These are phyloP conservation scores for Chrysemys picta DNA, from an alignment of 2,113 vertebrate species.

Conservation along the genomic window DNA sequence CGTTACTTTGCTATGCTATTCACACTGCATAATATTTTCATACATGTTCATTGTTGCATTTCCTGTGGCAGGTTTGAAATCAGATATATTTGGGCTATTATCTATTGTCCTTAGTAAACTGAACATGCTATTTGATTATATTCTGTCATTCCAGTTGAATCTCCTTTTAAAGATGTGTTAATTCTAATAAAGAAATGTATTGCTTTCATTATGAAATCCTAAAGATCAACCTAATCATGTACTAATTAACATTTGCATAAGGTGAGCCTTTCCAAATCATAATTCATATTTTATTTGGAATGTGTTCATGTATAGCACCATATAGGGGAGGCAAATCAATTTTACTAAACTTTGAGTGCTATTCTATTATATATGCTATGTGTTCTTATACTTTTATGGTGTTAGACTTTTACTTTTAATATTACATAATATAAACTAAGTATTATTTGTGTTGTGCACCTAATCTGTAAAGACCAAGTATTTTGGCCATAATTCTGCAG, in stretches of 20 bases:
- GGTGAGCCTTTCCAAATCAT: background rate
- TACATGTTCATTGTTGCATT: background rate
- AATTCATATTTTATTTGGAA: conserved; percentile 1
- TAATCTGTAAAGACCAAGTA: background rate
- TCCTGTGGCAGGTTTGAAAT: conserved; percentile 30
- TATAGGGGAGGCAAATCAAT: background rate
- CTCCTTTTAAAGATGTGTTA: background rate
- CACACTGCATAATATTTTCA: background rate
- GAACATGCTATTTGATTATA: conserved; percentile 14
- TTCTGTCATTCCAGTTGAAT: background rate
- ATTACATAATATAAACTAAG: background rate
- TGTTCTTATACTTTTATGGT: background rate
- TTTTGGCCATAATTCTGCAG: background rate
- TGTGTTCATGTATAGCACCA: background rate
- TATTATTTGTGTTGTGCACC: background rate
- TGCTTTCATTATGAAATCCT: background rate
- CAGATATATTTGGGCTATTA: background rate
- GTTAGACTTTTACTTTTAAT: background rate
- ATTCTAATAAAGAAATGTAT: background rate
- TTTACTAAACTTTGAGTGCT: background rate
- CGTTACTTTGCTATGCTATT: background rate
- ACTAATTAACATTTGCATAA: background rate
- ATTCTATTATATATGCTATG: accelerated
- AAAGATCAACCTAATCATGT: background rate
- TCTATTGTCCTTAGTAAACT: background rate